These are phyloP conservation scores for Eubucco bourcierii DNA, from an alignment of 2,113 vertebrate genomes.

Conservation along the genomic window DNA sequence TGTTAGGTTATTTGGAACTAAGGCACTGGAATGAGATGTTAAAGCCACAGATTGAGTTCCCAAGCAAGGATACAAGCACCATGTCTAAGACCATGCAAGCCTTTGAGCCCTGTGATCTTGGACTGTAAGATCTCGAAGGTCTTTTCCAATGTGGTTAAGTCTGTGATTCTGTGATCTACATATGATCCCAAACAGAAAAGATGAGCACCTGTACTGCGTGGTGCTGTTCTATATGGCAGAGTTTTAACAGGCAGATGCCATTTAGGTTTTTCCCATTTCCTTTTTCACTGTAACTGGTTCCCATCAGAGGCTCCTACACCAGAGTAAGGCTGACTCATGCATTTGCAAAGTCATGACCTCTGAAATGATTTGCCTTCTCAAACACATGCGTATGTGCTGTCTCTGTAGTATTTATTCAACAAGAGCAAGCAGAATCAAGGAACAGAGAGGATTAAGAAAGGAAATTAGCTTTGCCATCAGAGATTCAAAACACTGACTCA, in stretches of 20 bases:
- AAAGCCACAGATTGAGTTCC: not conserved
- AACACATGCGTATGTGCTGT: not conserved
- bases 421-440: not conserved
- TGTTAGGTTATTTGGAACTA: not conserved
- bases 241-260: not conserved
- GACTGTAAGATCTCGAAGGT: too few species aligned
- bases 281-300: not conserved
- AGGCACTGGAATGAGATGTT: not conserved
- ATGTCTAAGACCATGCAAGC: not conserved
- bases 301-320: not conserved
- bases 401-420: not conserved
- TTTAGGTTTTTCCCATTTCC: not conserved
- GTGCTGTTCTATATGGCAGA: not conserved
- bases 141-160: too few species aligned
- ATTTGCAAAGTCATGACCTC: not conserved
- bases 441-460: not conserved
- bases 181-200: rapidly evolving
- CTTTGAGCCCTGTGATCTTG: not conserved
- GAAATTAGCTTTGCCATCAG: not conserved
- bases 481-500: not conserved
- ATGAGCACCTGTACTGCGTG: not conserved
- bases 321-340: not conserved
- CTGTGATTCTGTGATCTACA: not conserved
- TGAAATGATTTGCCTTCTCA: not conserved
- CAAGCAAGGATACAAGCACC: not conserved